phyloP scores from a whole-genome alignment of 2,113 vertebrate species.

The Mustela lutreola region DNA sequence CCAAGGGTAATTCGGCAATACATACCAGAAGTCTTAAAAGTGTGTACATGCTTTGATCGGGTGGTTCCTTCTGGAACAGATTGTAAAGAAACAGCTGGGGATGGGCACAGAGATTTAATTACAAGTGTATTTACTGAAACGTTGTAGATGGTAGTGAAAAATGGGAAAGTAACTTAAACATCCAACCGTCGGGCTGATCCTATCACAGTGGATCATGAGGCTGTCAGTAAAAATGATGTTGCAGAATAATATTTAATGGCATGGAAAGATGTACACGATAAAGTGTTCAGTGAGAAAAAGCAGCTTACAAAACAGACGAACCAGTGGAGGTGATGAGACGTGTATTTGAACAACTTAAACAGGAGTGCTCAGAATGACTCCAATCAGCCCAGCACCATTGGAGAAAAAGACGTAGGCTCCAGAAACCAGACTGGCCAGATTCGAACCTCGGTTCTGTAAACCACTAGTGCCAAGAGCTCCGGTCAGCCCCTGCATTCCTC shows the following conservation, averaged over 20 bases:
- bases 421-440: rapidly evolving
- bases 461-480: background rate
- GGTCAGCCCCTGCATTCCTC: background rate
- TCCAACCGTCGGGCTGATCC: background rate
- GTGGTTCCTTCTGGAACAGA: slow-evolving; percentile 70
- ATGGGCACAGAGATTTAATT: slow-evolving; percentile 68
- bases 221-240: slow-evolving; percentile 62
- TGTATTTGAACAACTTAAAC: background rate
- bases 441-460: background rate
- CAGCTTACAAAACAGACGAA: slow-evolving; percentile 40
- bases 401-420: background rate
- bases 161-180: slow-evolving; percentile 14
- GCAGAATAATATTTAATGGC: slow-evolving; percentile 53
- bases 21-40: slow-evolving; percentile 49
- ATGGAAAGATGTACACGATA: slow-evolving; percentile 52
- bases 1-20: slow-evolving; percentile 53
- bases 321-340: background rate
- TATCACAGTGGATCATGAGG: slow-evolving; percentile 11
- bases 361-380: background rate
- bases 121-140: slow-evolving; percentile 65
- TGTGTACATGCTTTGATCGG: slow-evolving; percentile 64
- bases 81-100: slow-evolving; percentile 68
- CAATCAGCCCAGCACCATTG: background rate
- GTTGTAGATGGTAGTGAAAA: slow-evolving; percentile 52
- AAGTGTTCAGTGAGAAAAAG: slow-evolving; percentile 23